phyloP scores from a whole-genome alignment of 2,888 invertebrate genomes.

The Hetaerina titia region DNA sequence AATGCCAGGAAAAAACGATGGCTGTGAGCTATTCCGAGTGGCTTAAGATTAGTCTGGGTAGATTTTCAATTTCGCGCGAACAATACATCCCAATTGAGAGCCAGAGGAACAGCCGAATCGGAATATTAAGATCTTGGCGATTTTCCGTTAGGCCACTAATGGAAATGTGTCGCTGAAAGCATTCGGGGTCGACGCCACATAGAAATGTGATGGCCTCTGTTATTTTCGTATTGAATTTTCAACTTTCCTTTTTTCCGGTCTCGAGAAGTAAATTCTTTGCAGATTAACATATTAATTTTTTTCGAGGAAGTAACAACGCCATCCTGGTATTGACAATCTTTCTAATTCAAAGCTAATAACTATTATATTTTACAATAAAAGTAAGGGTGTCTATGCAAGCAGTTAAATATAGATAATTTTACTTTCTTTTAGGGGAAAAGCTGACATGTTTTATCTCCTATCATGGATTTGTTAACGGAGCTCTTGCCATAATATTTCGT shows the following conservation, averaged over 20 bases:
- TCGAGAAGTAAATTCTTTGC: neutral
- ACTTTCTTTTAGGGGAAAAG: too few species aligned
- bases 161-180: constrained; percentile 39
- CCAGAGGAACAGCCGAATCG: neutral
- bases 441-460: too few species aligned
- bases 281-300: too few species aligned
- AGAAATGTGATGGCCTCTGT: neutral
- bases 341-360: too few species aligned
- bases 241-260: neutral
- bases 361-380: too few species aligned
- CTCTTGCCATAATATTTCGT: too few species aligned
- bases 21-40: neutral
- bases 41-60: constrained; percentile 41
- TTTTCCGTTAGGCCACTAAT: constrained; percentile 38
- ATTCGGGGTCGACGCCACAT: neutral
- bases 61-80: constrained; percentile 49
- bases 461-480: too few species aligned
- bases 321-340: too few species aligned
- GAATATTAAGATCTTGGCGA: constrained; percentile 25
- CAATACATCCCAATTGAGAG: neutral
- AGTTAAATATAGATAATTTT: too few species aligned
- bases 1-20: neutral
- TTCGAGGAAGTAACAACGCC: too few species aligned
- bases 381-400: too few species aligned
- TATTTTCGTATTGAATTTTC: neutral